Percentiles rank a stretch among this genome's conserved stretches.
phyloP scores from a whole-genome alignment of 2,888 invertebrate genomes.

The Cyaniris semiargus region DNA sequence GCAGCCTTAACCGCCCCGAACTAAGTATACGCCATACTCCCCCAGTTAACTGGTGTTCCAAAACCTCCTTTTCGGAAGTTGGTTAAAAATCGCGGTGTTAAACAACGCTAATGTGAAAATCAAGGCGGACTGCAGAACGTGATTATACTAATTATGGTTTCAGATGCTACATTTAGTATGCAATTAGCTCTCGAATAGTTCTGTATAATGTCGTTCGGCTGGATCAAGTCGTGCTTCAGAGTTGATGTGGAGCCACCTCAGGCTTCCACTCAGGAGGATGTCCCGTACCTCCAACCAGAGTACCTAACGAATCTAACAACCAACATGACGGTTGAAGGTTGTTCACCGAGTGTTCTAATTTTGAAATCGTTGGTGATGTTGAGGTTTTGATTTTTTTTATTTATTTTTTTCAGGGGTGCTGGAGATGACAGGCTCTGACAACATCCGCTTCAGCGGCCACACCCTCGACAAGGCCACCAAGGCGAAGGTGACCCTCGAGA shows the following conservation, averaged over 20 bases:
- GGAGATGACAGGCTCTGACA: conserved; percentile 92
- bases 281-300: neutral
- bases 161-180: conserved; percentile 32
- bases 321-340: neutral
- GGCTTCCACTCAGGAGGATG: neutral
- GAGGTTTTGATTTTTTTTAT: conserved; percentile 23
- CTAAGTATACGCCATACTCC: neutral
- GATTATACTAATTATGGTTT: conserved; percentile 34
- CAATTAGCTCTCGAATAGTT: conserved; percentile 22
- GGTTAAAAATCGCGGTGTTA: neutral
- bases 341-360: neutral
- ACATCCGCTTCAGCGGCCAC: conserved; percentile 96
- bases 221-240: conserved; percentile 17
- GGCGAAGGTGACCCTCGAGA: conserved; percentile 99
- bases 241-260: neutral
- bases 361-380: neutral
- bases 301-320: neutral
- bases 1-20: neutral
- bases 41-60: neutral
- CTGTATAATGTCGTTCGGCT: conserved; percentile 21
- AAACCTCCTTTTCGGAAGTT: neutral
- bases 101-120: conserved; percentile 38
- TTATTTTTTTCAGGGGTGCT: conserved; percentile 84
- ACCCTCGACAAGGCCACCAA: conserved; percentile 99
- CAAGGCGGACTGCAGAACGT: conserved; percentile 30